Evolutionary conservation across 2,888 invertebrate genomes (phyloP).

Genomic region (Pegoplata infirma): DNA sequence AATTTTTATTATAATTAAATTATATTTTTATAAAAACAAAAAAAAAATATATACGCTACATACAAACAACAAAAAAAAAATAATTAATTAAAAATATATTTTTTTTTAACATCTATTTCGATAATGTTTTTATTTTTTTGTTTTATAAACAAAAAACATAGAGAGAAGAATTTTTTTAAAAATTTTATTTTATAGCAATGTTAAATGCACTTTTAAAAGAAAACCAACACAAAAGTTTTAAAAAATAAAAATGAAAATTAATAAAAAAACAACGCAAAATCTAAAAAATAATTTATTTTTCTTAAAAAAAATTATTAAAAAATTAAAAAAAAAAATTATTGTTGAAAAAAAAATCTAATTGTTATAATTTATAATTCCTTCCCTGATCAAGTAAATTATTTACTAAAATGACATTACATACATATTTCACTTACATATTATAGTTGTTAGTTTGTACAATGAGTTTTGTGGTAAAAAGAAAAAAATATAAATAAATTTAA

Average conservation of each 20-base stretch:
- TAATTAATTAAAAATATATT: slow-evolving; percentile 36
- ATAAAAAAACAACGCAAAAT: slow-evolving; percentile 5
- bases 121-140: slow-evolving; percentile 9
- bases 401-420: slow-evolving; percentile 13
- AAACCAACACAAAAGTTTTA: no score
- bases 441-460: slow-evolving; percentile 52
- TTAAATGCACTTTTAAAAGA: no score
- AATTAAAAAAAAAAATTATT: background rate
- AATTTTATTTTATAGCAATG: no score
- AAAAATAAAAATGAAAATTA: background rate
- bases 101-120: slow-evolving; percentile 21
- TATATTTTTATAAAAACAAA: slow-evolving; percentile 52
- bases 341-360: background rate
- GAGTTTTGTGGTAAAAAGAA: slow-evolving; percentile 19
- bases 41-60: slow-evolving; percentile 26
- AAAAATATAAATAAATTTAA: background rate
- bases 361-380: background rate
- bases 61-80: no score
- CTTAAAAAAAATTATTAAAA: slow-evolving; percentile 1
- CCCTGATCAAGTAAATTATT: background rate
- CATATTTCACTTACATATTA: slow-evolving; percentile 27
- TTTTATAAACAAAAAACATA: slow-evolving; percentile 45
- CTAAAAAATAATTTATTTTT: background rate
- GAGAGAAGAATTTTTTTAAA: background rate
- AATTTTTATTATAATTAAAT: slow-evolving; percentile 45